Base-by-base conservation (phyloP, 2,888 invertebrate genomes). In the Diabrotica balteata region DNA sequence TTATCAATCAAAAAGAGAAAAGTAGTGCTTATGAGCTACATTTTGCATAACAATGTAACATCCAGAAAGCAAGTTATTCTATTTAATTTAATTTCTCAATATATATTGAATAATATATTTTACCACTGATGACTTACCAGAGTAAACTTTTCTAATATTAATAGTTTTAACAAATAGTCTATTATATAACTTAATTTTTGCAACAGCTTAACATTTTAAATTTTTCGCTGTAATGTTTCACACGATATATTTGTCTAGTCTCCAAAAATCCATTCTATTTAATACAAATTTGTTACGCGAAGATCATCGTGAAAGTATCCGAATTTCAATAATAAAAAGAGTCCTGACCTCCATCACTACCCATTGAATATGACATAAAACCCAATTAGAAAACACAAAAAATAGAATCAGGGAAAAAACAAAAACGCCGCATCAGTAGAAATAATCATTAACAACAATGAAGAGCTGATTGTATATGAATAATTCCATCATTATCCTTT, bases 401-500 rank as follows among this genome's bases (percentile, higher is more conserved):
- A 55, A 55, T 9, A 55, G 50, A 57, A 61, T 52, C 66, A 11
- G 46, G 57, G 51, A 66, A 74, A 60, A 72, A 75, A 78, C 62
- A 66, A 77, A 78, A 76, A 72, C 72, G 76, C 77, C 69, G 70
- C 75, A 78, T 79, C 76, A 77, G 75, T 75, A 73, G 75, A 78
- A 78, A 77, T 78, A 79, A 78, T 78, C 74, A 77, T 75, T 72
- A 69, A 11, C 66, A 67, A 77, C 78, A 79, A 80, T 79, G 72
- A 59, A 32, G 54, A 63, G 71, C 75, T 79, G 79, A 79, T 79
- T 79, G 78, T 78, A 77, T 76, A 77, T 76, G 78, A 77, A 79
- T 68, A 65, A 67, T 60, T 69, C 73, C 72, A 76, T 75, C 79
- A 78, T 80, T 80, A 79, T 75, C 79, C 75, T 79, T 79, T 80